Conservation (phyloP, 1,140 invertebrate species). For the Drosophila parvula region DNA sequence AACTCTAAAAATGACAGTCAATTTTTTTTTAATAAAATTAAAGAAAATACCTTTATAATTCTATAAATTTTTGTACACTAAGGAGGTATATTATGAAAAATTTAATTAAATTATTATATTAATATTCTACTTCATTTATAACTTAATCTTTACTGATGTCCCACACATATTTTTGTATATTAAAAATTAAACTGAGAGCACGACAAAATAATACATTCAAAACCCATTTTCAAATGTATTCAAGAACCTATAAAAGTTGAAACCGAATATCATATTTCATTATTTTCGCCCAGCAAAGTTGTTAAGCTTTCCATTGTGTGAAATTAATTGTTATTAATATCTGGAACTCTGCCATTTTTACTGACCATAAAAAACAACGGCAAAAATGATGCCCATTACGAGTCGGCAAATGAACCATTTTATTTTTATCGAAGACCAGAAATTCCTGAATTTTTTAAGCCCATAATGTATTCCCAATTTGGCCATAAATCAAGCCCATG, state of each 20-base stretch:
- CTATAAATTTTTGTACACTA: neutral
- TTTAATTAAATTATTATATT: neutral
- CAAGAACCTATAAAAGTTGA: neutral
- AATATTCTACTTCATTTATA: no score
- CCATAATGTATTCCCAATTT: slow-evolving; percentile 15
- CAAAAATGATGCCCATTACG: neutral
- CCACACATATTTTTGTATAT: neutral
- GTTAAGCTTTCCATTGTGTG: neutral
- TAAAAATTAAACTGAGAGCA: neutral
- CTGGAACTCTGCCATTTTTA: slow-evolving; percentile 1
- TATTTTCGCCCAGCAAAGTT: neutral
- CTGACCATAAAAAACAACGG: slow-evolving; percentile 8
- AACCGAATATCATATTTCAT: neutral
- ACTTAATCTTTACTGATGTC: neutral
- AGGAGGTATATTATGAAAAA: neutral
- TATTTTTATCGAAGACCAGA: neutral
- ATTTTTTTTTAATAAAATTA: no score
- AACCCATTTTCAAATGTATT: neutral
- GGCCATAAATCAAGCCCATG: slow-evolving; percentile 25
- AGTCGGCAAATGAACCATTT: slow-evolving; percentile 2
- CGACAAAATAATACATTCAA: neutral
- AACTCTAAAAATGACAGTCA: no score
- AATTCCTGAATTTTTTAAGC: slow-evolving; percentile 24
- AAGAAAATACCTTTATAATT: neutral
- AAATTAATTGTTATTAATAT: slow-evolving; percentile 14